Conservation (phyloP, 2,797 vertebrate species). For the Nyctibius grandis region DNA sequence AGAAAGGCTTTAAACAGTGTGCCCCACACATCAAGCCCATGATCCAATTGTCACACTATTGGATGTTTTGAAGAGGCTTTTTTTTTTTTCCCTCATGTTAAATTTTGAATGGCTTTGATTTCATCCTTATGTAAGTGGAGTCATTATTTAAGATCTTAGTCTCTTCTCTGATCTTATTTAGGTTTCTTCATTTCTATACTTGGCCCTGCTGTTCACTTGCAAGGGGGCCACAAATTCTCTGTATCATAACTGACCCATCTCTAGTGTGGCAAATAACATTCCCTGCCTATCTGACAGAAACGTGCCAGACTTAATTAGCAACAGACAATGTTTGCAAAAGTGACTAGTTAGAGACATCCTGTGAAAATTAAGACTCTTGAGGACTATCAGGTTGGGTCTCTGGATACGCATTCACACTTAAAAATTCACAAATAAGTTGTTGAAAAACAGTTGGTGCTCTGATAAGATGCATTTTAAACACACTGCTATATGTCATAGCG, state of each 20-base stretch:
- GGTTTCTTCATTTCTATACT: neutral
- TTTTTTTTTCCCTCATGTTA: neutral
- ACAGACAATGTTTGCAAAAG: conserved; percentile 1
- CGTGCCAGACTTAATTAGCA: conserved; percentile 33
- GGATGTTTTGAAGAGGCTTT: neutral
- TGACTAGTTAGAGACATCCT: conserved; percentile 4
- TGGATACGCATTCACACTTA: neutral
- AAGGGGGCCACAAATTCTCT: neutral
- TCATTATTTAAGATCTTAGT: neutral
- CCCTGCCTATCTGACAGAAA: conserved; percentile 23
- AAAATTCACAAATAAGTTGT: neutral
- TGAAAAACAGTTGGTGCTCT: conserved; percentile 9
- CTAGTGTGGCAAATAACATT: neutral
- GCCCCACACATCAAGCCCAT: neutral
- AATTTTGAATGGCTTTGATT: neutral
- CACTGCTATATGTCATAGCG: neutral
- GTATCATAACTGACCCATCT: neutral
- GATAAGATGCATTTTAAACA: neutral
- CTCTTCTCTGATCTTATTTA: neutral
- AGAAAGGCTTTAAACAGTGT: neutral
- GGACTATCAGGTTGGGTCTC: conserved; percentile 9
- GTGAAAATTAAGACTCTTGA: neutral
- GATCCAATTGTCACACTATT: neutral
- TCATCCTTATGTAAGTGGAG: neutral
- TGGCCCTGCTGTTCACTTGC: neutral